A percentile compares a stretch with the other conserved stretches of the same genome.
Evolutionary conservation across 1,140 invertebrate species (phyloP).

Genomic region (Drosophila pseudoananassae): DNA sequence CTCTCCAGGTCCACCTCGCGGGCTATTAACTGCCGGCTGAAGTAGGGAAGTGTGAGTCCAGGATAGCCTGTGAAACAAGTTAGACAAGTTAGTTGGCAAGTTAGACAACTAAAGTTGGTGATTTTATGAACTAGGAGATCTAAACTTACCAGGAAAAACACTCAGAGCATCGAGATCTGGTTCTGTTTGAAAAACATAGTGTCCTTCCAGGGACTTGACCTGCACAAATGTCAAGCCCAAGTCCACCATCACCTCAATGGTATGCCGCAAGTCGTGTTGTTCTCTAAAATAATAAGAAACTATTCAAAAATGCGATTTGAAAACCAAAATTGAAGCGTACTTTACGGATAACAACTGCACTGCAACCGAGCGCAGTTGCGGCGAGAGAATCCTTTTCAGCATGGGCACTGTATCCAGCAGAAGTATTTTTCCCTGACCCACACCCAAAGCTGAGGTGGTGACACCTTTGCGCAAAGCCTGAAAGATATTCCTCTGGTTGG

Average conservation of each 20-base stretch:
- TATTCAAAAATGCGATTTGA: slow-evolving; percentile 10
- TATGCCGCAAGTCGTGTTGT: slow-evolving; percentile 88
- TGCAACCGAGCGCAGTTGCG: slow-evolving; percentile 90
- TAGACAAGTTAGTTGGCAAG: no score
- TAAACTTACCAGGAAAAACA: slow-evolving; percentile 64
- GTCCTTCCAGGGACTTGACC: slow-evolving; percentile 90
- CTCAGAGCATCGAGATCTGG: slow-evolving; percentile 87
- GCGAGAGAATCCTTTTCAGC: slow-evolving; percentile 90
- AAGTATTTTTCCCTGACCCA: slow-evolving; percentile 86
- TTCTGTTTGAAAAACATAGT: slow-evolving; percentile 92
- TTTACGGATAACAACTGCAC: slow-evolving; percentile 83
- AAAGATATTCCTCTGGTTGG: slow-evolving; percentile 86
- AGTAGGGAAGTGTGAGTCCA: slow-evolving; percentile 85
- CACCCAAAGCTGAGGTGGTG: slow-evolving; percentile 86
- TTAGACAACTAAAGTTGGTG: neutral
- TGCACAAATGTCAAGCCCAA: slow-evolving; percentile 95
- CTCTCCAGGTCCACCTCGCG: slow-evolving; percentile 91
- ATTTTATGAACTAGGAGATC: no score
- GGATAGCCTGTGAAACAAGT: slow-evolving; percentile 44
- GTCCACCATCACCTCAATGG: slow-evolving; percentile 94
- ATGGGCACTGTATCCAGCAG: slow-evolving; percentile 90
- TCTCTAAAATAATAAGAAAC: slow-evolving; percentile 85
- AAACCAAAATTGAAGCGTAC: slow-evolving; percentile 21
- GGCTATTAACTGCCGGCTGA: slow-evolving; percentile 90
- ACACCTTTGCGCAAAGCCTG: slow-evolving; percentile 87